A percentile compares a stretch with the other conserved stretches of the same genome.
Conservation (phyloP, 2,888 invertebrate species). For the Agonum fuliginosum region DNA sequence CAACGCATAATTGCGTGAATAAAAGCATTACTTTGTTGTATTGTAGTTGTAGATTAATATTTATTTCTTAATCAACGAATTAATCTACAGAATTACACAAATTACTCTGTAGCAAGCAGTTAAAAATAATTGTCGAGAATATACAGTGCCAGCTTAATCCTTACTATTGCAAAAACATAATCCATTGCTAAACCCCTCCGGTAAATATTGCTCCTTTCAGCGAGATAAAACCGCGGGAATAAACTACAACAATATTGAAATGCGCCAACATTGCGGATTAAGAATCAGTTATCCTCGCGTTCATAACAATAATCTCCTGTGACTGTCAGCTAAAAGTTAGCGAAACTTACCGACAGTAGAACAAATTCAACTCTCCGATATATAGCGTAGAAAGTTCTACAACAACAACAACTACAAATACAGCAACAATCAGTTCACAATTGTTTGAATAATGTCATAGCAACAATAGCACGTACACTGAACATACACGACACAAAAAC, state of each 20-base stretch:
- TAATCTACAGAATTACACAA: conserved; percentile 31
- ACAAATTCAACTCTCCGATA: not conserved
- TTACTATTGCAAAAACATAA: conserved; percentile 44
- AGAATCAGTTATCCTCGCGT: not conserved
- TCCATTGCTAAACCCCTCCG: conserved; percentile 5
- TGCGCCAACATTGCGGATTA: conserved; percentile 10
- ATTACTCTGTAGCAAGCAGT: conserved; percentile 17
- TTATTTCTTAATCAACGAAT: not conserved
- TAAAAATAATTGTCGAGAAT: conserved; percentile 41
- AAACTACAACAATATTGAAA: conserved; percentile 2
- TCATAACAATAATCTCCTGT: not conserved
- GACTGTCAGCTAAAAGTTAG: not conserved
- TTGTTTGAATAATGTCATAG: conserved; percentile 2
- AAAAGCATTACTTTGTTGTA: not conserved
- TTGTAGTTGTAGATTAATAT: conserved; percentile 3
- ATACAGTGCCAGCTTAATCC: conserved; percentile 23
- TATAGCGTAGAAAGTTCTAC: not conserved
- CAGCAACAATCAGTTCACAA: conserved; percentile 31
- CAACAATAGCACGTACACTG: conserved; percentile 22
- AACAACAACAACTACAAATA: not conserved
- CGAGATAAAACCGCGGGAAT: not conserved
- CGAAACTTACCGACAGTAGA: conserved; percentile 13
- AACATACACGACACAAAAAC: conserved; percentile 26
- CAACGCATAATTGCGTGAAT: not conserved
- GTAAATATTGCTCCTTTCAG: conserved; percentile 10